These are phyloP conservation scores for Melanogrammus aeglefinus DNA, from an alignment of 2,797 vertebrate species.

Conservation along the genomic window DNA sequence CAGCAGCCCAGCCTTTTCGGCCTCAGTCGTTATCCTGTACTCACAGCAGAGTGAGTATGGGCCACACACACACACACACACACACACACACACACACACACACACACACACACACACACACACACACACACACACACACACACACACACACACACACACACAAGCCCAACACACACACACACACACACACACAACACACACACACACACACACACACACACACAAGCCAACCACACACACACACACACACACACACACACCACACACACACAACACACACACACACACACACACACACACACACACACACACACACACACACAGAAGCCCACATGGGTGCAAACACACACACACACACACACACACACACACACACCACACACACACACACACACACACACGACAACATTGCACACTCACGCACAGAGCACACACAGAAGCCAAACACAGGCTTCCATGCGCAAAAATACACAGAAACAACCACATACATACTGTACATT, in stretches of 20 bases:
- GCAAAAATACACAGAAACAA: background rate
- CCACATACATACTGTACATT: background rate
- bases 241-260: too few species aligned
- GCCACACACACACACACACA: background rate
- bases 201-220: too few species aligned
- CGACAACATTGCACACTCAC: background rate
- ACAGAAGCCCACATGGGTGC: too few species aligned
- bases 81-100: background rate
- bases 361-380: background rate
- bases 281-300: too few species aligned
- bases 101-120: background rate
- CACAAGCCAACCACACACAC: too few species aligned
- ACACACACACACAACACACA: too few species aligned
- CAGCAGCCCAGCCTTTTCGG: slow-evolving; percentile 59
- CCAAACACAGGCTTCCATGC: background rate
- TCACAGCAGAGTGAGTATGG: background rate
- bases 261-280: too few species aligned
- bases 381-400: background rate
- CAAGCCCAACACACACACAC: background rate
- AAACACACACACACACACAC: background rate
- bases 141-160: background rate
- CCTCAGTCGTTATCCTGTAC: slow-evolving; percentile 29
- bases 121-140: background rate
- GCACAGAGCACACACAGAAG: background rate
- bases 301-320: background rate